Evolutionary conservation across 2,797 vertebrate genomes (phyloP).

Genomic region (Holocentrus rufus): DNA sequence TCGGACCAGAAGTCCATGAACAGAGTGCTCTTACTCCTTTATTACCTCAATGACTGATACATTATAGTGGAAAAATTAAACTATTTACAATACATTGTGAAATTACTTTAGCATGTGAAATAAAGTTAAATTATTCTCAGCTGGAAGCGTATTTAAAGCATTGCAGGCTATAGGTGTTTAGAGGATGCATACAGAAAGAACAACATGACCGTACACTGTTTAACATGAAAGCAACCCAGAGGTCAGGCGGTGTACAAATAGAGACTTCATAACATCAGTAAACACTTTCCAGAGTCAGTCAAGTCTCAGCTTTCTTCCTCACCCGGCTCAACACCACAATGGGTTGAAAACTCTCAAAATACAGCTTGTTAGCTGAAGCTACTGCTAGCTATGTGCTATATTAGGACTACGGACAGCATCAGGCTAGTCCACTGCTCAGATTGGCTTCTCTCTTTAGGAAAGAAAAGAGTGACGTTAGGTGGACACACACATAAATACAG

Average conservation of each 20-base stretch:
- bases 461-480: conserved; percentile 33
- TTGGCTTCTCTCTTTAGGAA: conserved; percentile 40
- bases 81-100: conserved; percentile 80
- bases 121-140: conserved; percentile 62
- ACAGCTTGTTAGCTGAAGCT: conserved; percentile 44
- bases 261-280: conserved; percentile 32
- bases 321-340: conserved; percentile 13
- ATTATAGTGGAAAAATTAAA: conserved; percentile 71
- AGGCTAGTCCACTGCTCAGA: conserved; percentile 15
- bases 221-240: conserved; percentile 40
- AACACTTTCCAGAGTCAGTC: conserved; percentile 26
- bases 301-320: conserved; percentile 26
- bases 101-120: conserved; percentile 63
- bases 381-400: conserved; percentile 52
- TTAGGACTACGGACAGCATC: conserved; percentile 29
- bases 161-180: conserved; percentile 66
- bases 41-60: conserved; percentile 75
- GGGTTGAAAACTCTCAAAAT: conserved; percentile 1
- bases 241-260: conserved; percentile 37
- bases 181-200: conserved; percentile 49
- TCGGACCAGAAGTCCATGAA: conserved; percentile 32
- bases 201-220: conserved; percentile 24
- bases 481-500: conserved; percentile 49
- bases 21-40: conserved; percentile 70
- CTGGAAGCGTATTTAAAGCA: conserved; percentile 72